Conservation (phyloP, 2,113 vertebrate species). For the Psilopogon haemacephalus region DNA sequence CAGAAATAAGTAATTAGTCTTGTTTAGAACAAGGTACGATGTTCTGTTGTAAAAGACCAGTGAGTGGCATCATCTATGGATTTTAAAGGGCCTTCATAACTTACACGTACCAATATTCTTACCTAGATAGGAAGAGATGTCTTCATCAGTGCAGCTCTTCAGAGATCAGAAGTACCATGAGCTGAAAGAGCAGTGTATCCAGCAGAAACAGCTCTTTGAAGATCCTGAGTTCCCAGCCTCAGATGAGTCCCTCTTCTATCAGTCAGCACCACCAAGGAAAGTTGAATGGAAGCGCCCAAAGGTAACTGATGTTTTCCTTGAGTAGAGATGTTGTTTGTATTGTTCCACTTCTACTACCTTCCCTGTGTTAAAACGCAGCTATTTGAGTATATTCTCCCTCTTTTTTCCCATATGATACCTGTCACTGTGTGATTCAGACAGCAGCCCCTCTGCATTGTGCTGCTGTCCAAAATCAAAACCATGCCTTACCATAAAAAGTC, state of each 20-base stretch:
- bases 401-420: not conserved
- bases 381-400: not conserved
- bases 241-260: conserved; percentile 84
- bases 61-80: not conserved
- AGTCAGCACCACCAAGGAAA: conserved; percentile 66
- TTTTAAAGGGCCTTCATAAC: not conserved
- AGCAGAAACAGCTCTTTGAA: conserved; percentile 82
- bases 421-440: not conserved
- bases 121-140: conserved; percentile 70
- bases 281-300: conserved; percentile 91
- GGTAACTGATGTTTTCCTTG: conserved; percentile 70
- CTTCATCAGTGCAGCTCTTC: conserved; percentile 72
- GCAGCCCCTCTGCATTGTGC: not conserved
- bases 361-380: not conserved
- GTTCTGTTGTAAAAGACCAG: not conserved
- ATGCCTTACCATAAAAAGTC: not conserved
- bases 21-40: not conserved
- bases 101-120: not conserved
- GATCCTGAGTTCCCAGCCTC: conserved; percentile 87
- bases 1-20: not conserved
- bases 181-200: conserved; percentile 81
- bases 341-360: not conserved
- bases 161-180: conserved; percentile 83
- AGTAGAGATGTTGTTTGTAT: not conserved
- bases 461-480: not conserved